phyloP scores from a whole-genome alignment of 2,113 vertebrate species.

The Brienomyrus longianalis region DNA sequence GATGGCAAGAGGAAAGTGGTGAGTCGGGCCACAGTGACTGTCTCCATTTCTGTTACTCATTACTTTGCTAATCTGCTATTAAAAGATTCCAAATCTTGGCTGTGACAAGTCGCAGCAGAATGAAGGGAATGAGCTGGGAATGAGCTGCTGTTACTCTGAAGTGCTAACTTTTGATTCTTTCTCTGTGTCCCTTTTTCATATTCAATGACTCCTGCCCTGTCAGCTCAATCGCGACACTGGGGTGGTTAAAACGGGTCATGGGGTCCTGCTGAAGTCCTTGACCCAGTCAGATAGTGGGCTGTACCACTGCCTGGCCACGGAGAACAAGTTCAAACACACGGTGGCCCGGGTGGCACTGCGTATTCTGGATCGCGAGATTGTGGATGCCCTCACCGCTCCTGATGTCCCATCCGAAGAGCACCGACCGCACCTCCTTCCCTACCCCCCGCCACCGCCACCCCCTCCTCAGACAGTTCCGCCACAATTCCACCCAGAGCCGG shows the following conservation, averaged over 20 bases:
- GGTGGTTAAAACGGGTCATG: conserved; percentile 63
- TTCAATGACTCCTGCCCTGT: neutral
- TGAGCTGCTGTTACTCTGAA: neutral
- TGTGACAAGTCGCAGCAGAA: neutral
- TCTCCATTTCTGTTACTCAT: neutral
- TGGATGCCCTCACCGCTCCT: conserved; percentile 55
- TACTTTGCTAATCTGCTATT: neutral
- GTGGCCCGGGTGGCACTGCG: conserved; percentile 62
- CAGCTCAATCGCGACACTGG: conserved; percentile 58
- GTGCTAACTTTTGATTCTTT: neutral
- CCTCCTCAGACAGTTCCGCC: conserved; percentile 21
- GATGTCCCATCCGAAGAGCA: conserved; percentile 20
- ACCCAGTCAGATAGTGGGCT: conserved; percentile 60
- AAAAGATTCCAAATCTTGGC: neutral
- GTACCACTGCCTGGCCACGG: conserved; percentile 72
- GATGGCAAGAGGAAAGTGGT: conserved; percentile 66
- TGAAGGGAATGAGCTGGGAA: neutral
- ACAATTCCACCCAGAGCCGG: conserved; percentile 32
- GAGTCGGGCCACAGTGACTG: conserved; percentile 25
- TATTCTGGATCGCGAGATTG: conserved; percentile 66
- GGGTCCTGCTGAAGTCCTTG: conserved; percentile 67
- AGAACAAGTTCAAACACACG: conserved; percentile 73
- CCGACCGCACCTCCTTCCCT: neutral
- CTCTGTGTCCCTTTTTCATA: neutral
- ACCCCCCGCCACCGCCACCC: conserved; percentile 27